Evolutionary conservation across 2,113 vertebrate genomes (phyloP).

Genomic region (Sigmodon hispidus): DNA sequence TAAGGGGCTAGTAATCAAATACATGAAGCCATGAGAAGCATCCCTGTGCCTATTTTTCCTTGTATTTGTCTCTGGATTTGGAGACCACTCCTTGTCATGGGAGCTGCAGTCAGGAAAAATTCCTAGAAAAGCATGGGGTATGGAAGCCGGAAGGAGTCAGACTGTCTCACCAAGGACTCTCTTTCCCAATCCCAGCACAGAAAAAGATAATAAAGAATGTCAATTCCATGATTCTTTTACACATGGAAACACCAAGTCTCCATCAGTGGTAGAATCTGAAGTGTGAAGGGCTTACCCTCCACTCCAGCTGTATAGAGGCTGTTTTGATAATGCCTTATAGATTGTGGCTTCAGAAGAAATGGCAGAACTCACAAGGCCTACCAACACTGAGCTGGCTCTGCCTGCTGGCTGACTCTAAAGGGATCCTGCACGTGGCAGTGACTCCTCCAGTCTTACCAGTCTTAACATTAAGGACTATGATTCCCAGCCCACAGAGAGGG

Average conservation of each 20-base stretch:
- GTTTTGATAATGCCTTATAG: not conserved
- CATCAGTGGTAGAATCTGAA: not conserved
- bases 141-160: not conserved
- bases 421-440: not conserved
- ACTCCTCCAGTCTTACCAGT: not conserved
- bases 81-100: not conserved
- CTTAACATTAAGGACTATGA: not conserved
- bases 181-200: not conserved
- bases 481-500: not conserved
- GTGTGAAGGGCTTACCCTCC: not conserved
- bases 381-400: not conserved
- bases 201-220: not conserved
- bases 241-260: not conserved
- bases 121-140: not conserved
- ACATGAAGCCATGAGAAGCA: slow-evolving; percentile 9
- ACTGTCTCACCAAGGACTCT: not conserved
- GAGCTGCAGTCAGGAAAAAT: not conserved
- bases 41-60: not conserved
- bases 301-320: not conserved
- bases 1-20: not conserved
- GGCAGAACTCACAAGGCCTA: not conserved
- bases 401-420: not conserved
- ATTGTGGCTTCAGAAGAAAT: not conserved
- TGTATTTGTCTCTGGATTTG: not conserved
- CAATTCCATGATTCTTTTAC: not conserved